Evolutionary conservation across 2,888 invertebrate species (phyloP), one percentile per base, ranked within the genome.

Genomic region (Cylindroiulus punctatus): DNA sequence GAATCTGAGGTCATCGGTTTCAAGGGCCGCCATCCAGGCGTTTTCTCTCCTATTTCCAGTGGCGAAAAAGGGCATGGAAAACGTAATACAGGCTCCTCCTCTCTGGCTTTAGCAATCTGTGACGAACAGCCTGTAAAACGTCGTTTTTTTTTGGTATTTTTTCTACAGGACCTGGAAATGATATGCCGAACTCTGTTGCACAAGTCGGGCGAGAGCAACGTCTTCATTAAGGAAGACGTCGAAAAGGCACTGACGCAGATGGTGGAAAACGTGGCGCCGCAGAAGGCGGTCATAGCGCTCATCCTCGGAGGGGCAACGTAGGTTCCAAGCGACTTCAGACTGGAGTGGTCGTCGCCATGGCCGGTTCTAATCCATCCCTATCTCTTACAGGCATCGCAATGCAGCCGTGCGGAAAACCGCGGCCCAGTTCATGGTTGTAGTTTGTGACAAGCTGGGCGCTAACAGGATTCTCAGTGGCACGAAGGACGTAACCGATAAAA

Each of bases 171-270:
- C 91, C 92, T 97, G 86, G 98, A 98, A 90, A 96, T 96, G 90
- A 93, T 97, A 85, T 95, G 95, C 0, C 94, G 93, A 32, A 94
- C 96, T 14, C 91, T 98, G 87, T 92, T 98, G 44, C 95, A 96
- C 89, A 94, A 98, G 87, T 95, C 96, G 85, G 97, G 97, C 0
- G 98, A 99, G 90, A 98, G 97, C 10, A 98, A 98, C 91, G 94
- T 95, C 89, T 98, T 99, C 90, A 93, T 99, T 85, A 93, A 98
- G 32, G 95, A 95, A 52, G 98, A 98, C 91, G 96, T 97, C 3
- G 94, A 95, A 87, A 93, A 93, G 14, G 96, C 98, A 0, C 91
- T 99, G 81, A 95, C 95, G 89, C 93, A 94, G 19, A 95, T 99
- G 93, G 94, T 96, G 87, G 94, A 96, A 87, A 93, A 95, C 87